Base-by-base conservation (phyloP, 1,140 invertebrate genomes). In the Druon quercuslanigerum region DNA sequence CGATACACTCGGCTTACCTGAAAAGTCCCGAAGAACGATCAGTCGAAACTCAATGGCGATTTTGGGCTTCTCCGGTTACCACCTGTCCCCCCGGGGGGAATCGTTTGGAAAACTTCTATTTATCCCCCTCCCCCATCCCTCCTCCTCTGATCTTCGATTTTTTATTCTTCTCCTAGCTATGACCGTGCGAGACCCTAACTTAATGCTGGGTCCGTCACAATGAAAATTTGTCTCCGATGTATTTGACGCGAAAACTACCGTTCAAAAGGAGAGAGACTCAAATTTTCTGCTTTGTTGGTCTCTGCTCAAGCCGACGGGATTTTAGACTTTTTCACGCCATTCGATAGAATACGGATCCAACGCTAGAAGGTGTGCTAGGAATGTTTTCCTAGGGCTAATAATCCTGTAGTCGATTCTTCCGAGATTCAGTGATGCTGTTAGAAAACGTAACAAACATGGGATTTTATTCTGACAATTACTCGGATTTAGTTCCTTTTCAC, bases 191-290 rank as follows among this genome's bases (percentile, higher is more conserved):
- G 73, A 75, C 60, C 56, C 71, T 56, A n/a, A 33, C 50, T 70
- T 78, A 83, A 85, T 82, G 84, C 76, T 33, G 25, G 33, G 33
- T 20, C 25, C 25, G 46, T 75, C 75, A 90, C 88, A 91, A 91
- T 90, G 85, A 85, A 90, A 91, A 91, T 91, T 91, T 91, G 90
- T 91, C 90, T 85, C 83, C 85, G 79, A 78, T 73, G 73, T 80
- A 88, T 88, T 90, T 89, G 89, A 91, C 89, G 89, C 89, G 87
- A 87, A 87, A 91, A 90, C 82, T 82, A 76, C 75, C 73, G 81
- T 84, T 78, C 56, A 76, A 79, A 54, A 9, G 66, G 33, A 25
- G 71, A 71, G 40, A 75, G 52, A 79, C 76, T 73, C 72, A 84
- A 87, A 91, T 91, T 91, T 90, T 87, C 82, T 82, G 87, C 89